Evolutionary conservation across 2,888 invertebrate genomes (phyloP), one percentile per base, ranked within the genome.

Genomic region (Conchocele bisecta): DNA sequence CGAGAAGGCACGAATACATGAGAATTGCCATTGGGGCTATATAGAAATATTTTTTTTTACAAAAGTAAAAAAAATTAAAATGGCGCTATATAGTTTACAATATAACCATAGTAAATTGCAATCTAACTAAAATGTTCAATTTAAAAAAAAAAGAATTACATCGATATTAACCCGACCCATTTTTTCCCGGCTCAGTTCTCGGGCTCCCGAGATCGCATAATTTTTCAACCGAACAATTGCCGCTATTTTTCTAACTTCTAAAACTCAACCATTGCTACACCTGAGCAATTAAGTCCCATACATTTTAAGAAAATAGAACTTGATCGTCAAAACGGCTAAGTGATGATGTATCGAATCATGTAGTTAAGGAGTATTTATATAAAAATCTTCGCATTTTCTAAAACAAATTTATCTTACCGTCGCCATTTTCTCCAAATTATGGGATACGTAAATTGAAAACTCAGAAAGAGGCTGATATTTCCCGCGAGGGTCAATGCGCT

Each of bases 341-440:
- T 75, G 46, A 20, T 35, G 50, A 64, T 42, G 35, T 39, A 22
- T n/a, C 42, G 42, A 51, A 65, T 28, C 33, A 60, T 24, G 29
- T 39, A 9, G 59, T n/a, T 39, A 29, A 39, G 31, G 22, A n/a
- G 35, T 35, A 51, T 59, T 39, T 39, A 33, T 42, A 59, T 72
- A 70, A 79, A 77, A 77, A 76, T 76, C 79, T 75, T 60, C 57
- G 56, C 67, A 57, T 59, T 54, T 42, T 33, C 35, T 44, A n/a
- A 41, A 61, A 53, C 56, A 53, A 44, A 69, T 69, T 65, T 71
- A 54, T 76, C 83, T 84, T 82, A 90, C 90, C 87, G 89, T 89
- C 89, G 89, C 89, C 90, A 90, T 90, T 79, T 89, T 88, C 67
- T 64, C 57, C 66, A 75, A 80, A 86, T 87, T 88, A 84, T 87